Evolutionary conservation across 2,113 vertebrate species (phyloP), one percentile per base, ranked within the genome.

Genomic region (Prunella himalayana): DNA sequence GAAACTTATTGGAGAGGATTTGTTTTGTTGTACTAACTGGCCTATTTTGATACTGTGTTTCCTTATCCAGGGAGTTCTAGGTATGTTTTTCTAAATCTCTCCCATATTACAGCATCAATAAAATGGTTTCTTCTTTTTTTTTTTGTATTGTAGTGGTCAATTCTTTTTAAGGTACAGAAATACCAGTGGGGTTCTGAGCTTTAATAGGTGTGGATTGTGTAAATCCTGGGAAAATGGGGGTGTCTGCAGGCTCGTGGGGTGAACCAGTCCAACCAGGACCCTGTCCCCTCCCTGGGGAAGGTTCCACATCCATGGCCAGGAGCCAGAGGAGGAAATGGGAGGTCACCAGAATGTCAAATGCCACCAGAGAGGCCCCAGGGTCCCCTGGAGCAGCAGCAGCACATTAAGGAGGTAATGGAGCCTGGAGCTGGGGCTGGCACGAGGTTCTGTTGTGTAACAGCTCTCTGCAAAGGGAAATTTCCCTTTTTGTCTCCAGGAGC

Each of bases 61-160:
- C 92, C 84, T 65, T 95, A 47, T 3, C 35, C 65, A 60, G 88
- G 70, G 81, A 87, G 81, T 44, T 88, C 90, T 92, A 65, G 76
- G 63, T 95, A 68, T 92, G 91, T 54, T 96, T 93, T 97, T 89
- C 92, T 95, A 94, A 91, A 75, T 49, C 88, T 61, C 77, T 71
- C 79, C 63, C 9, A 0, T 63, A n/a, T 44, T 88, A 71, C 31
- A 35, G 64, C 81, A 93, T 49, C 89, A 96, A 83, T 95, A 96
- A 97, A 97, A 69, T 7, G 13, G 18, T 88, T 95, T 93, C 28
- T 92, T 88, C 83, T 94, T 94, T 96, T 95, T 83, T 93, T 94
- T 82, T 70, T 44, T 6, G 63, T 61, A 25, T 44, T 15, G 70
- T 68, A 21, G 63, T 82, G 45, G 53, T 93, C 33, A 33, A 18